These are phyloP conservation scores for Kuschelorhynchus macadamiae DNA, from an alignment of 2,888 invertebrate species.

Conservation along the genomic window DNA sequence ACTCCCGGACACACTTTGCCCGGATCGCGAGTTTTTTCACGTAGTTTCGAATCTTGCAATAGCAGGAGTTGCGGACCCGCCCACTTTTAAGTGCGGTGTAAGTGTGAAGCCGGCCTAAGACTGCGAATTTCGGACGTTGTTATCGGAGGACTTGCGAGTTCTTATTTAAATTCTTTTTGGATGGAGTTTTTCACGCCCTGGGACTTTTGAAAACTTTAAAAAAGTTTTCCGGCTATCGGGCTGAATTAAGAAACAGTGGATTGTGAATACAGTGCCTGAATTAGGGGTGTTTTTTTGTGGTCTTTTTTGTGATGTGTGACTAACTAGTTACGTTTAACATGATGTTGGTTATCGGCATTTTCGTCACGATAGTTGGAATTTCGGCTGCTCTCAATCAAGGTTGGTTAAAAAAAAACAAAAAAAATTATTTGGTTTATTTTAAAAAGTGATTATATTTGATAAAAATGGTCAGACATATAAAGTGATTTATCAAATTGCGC, in stretches of 20 bases:
- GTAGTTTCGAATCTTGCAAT: slow-evolving; percentile 34
- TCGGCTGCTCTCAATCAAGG: slow-evolving; percentile 34
- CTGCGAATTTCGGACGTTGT: slow-evolving; percentile 18
- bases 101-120: slow-evolving; percentile 25
- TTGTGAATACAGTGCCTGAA: slow-evolving; percentile 40
- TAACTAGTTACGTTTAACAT: slow-evolving; percentile 11
- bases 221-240: slow-evolving; percentile 10
- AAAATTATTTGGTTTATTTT: too few relatives aligned
- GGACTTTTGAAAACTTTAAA: slow-evolving; percentile 14
- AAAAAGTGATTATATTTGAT: too few relatives aligned
- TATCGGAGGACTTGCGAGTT: slow-evolving; percentile 11
- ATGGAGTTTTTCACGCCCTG: slow-evolving; percentile 4
- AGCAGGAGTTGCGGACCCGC: slow-evolving; percentile 42
- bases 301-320: slow-evolving; percentile 39
- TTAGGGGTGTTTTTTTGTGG: slow-evolving; percentile 11
- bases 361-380: slow-evolving; percentile 24
- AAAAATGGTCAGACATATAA: too few relatives aligned
- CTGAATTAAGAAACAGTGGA: slow-evolving; percentile 2
- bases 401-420: too few relatives aligned
- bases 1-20: slow-evolving; percentile 32
- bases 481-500: too few relatives aligned
- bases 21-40: slow-evolving; percentile 34
- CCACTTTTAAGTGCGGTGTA: slow-evolving; percentile 40
- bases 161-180: slow-evolving; percentile 15
- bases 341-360: slow-evolving; percentile 19